These are phyloP conservation scores for Lagria hirta DNA, from an alignment of 2,888 invertebrate genomes.

Conservation along the genomic window DNA sequence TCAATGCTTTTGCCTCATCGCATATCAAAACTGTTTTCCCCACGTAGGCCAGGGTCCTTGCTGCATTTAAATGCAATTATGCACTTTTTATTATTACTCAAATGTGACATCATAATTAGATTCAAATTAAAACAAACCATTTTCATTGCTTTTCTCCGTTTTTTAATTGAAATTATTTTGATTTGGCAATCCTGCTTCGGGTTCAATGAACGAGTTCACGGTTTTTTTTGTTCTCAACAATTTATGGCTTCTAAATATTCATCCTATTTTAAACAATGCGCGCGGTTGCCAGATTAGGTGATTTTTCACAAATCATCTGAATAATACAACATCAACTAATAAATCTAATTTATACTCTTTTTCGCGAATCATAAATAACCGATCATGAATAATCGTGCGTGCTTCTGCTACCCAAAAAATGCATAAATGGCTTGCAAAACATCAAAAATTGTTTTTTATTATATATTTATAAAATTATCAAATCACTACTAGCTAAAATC, in stretches of 20 bases:
- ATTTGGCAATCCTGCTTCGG: conserved; percentile 32
- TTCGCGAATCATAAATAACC: not conserved
- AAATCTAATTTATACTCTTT: not conserved
- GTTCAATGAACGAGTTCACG: conserved; percentile 35
- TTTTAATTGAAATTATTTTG: conserved; percentile 16
- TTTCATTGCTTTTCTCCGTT: conserved; percentile 16
- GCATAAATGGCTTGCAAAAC: too few species aligned
- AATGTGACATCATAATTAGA: conserved; percentile 32
- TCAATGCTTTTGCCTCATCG: conserved; percentile 16
- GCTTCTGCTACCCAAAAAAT: too few species aligned
- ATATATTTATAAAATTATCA: too few species aligned
- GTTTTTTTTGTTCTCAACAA: conserved; percentile 25
- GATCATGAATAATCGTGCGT: conserved; percentile 2
- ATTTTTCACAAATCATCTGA: too few species aligned
- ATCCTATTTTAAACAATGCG: conserved; percentile 7
- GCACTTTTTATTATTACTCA: conserved; percentile 33
- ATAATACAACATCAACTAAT: conserved; percentile 1
- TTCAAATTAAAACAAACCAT: conserved; percentile 9
- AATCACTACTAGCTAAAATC: too few species aligned
- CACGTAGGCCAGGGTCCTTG: conserved; percentile 44
- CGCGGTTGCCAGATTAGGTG: too few species aligned
- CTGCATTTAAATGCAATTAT: conserved; percentile 30
- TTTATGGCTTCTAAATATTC: conserved; percentile 19
- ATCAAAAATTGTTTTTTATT: too few species aligned
- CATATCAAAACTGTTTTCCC: conserved; percentile 47